A percentile compares a stretch with the other conserved stretches of the same genome.
phyloP scores from a whole-genome alignment of 2,888 invertebrate genomes.

The Sphaerophoria taeniata region DNA sequence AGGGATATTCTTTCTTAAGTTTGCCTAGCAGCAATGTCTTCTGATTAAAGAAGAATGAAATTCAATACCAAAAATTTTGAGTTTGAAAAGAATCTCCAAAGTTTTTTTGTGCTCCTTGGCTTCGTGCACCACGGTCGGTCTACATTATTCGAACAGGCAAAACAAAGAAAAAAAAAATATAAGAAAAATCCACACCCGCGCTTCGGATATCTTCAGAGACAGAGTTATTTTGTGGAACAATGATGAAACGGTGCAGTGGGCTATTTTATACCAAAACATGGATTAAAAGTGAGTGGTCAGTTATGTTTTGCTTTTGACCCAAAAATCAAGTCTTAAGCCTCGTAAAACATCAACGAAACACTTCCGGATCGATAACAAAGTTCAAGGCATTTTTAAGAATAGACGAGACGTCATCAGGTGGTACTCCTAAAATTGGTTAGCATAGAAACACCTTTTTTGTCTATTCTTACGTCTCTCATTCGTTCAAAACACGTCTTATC shows the following conservation, averaged over 20 bases:
- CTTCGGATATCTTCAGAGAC: conserved; percentile 3
- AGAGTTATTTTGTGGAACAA: conserved; percentile 15
- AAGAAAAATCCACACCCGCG: conserved; percentile 42
- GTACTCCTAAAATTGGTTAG: no score
- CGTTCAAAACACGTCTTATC: no score
- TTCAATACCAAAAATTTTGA: conserved; percentile 55
- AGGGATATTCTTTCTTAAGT: background rate
- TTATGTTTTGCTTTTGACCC: no score
- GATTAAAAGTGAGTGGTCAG: background rate
- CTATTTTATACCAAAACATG: background rate
- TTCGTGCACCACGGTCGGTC: conserved; percentile 1
- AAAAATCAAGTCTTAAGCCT: no score
- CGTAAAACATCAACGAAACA: no score
- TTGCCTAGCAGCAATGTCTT: conserved; percentile 44
- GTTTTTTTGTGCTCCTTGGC: background rate
- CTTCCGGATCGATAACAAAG: no score
- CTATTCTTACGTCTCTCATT: no score
- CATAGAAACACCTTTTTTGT: no score
- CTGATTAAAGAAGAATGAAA: conserved; percentile 60
- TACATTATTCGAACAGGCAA: conserved; percentile 11
- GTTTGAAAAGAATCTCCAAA: conserved; percentile 26
- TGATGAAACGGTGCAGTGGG: background rate
- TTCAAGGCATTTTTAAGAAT: no score
- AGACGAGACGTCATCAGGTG: no score
- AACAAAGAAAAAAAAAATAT: background rate